phyloP scores from a whole-genome alignment of 1,140 invertebrate genomes.

The Drosophila albomicans region DNA sequence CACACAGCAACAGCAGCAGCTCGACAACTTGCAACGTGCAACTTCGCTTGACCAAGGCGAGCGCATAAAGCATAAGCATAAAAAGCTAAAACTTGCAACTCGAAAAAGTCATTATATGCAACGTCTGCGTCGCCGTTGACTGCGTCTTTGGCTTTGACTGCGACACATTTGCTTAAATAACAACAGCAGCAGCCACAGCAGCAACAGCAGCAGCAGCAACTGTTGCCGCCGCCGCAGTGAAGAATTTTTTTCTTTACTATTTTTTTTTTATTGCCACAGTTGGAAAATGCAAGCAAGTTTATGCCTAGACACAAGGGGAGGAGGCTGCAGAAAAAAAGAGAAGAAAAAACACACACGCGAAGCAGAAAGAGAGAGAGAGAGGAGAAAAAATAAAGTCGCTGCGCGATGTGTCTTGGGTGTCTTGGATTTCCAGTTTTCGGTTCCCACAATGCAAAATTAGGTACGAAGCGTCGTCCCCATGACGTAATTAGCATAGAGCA shows the following conservation, averaged over 20 bases:
- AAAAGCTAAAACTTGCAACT: constrained; percentile 70
- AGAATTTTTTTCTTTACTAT: constrained; percentile 55
- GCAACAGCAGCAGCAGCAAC: constrained; percentile 29
- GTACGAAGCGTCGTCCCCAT: constrained; percentile 84
- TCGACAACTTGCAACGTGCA: constrained; percentile 47
- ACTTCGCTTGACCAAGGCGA: constrained; percentile 72
- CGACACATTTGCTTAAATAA: constrained; percentile 82
- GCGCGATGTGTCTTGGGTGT: constrained; percentile 50
- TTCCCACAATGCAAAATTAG: constrained; percentile 85
- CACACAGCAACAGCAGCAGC: constrained; percentile 72
- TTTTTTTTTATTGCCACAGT: constrained; percentile 64
- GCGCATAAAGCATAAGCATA: constrained; percentile 79
- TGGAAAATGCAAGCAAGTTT: constrained; percentile 66
- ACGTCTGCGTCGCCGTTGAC: constrained; percentile 32
- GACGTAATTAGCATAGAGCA: constrained; percentile 85
- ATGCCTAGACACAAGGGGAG: constrained; percentile 11
- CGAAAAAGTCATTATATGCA: constrained; percentile 83
- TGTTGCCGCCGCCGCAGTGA: constrained; percentile 24
- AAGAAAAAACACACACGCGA: constrained; percentile 16
- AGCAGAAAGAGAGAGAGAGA: background rate
- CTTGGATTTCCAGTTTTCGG: constrained; percentile 84
- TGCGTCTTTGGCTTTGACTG: constrained; percentile 66
- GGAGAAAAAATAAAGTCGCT: constrained; percentile 33
- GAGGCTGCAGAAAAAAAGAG: constrained; percentile 2
- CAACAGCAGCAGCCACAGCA: constrained; percentile 64